Conservation (phyloP, 2,797 vertebrate species). For the Myotis daubentonii region DNA sequence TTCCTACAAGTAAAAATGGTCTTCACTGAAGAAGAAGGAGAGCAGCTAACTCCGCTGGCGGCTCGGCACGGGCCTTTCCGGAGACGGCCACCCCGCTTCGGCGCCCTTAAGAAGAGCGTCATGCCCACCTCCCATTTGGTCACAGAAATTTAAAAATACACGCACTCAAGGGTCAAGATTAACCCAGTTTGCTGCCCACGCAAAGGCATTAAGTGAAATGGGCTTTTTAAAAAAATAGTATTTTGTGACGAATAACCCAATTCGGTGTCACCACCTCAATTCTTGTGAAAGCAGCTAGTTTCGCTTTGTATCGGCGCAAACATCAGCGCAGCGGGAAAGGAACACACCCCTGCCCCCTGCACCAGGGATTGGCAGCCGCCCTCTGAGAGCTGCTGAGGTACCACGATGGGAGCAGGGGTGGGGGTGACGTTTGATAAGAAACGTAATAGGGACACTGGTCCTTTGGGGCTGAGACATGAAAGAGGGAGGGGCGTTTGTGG, state of each 20-base stretch:
- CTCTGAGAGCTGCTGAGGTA: background rate
- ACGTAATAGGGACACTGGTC: background rate
- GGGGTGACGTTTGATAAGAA: background rate
- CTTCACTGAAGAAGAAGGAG: background rate
- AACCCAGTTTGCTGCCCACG: background rate
- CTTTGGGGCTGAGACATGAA: background rate
- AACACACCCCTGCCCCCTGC: no score
- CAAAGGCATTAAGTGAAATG: background rate
- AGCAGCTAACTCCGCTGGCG: background rate
- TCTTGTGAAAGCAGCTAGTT: background rate
- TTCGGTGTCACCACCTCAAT: background rate
- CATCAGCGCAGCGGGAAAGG: background rate
- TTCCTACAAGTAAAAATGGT: background rate
- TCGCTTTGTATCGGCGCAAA: background rate
- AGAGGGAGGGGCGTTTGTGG: background rate
- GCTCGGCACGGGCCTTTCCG: background rate
- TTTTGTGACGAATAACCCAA: background rate
- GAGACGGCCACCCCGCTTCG: background rate
- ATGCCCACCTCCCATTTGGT: background rate
- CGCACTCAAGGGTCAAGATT: background rate
- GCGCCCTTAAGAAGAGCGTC: background rate
- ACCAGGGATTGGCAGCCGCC: background rate
- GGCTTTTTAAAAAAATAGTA: background rate
- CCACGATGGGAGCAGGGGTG: rapidly evolving
- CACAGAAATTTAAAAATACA: background rate